Evolutionary conservation across 2,113 vertebrate species (phyloP).

Genomic region (Engraulis encrasicolus): DNA sequence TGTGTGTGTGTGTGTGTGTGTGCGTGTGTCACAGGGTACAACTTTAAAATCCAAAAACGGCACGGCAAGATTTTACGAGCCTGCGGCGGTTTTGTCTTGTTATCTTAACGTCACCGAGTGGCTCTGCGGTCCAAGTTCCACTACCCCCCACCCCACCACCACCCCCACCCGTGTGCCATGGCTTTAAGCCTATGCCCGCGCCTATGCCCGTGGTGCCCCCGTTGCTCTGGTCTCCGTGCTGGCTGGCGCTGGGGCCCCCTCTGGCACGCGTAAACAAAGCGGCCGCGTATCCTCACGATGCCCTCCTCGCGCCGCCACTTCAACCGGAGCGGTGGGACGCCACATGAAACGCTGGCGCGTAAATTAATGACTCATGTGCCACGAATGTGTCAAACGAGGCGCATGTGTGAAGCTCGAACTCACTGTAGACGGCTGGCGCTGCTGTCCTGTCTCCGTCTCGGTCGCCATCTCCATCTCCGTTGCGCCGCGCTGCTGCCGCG

Average conservation of each 20-base stretch:
- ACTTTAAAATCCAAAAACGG: slow-evolving; percentile 23
- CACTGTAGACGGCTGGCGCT: slow-evolving; percentile 3
- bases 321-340: not conserved
- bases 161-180: no score
- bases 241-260: no score
- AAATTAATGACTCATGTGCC: not conserved
- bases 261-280: not conserved
- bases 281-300: not conserved
- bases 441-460: slow-evolving; percentile 12
- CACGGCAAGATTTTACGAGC: not conserved
- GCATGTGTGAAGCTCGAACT: not conserved
- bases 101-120: slow-evolving; percentile 37
- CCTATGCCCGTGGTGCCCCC: no score
- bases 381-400: slow-evolving; percentile 1
- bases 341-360: not conserved
- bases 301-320: not conserved
- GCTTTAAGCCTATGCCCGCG: no score
- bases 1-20: no score
- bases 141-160: no score
- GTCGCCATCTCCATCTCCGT: no score
- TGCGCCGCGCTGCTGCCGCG: not conserved
- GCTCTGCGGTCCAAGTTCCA: not conserved
- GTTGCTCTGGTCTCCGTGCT: no score
- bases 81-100: slow-evolving; percentile 20
- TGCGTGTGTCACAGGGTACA: no score